Base-by-base conservation (phyloP, 2,888 invertebrate genomes). In the Dryocosmus kuriphilus region DNA sequence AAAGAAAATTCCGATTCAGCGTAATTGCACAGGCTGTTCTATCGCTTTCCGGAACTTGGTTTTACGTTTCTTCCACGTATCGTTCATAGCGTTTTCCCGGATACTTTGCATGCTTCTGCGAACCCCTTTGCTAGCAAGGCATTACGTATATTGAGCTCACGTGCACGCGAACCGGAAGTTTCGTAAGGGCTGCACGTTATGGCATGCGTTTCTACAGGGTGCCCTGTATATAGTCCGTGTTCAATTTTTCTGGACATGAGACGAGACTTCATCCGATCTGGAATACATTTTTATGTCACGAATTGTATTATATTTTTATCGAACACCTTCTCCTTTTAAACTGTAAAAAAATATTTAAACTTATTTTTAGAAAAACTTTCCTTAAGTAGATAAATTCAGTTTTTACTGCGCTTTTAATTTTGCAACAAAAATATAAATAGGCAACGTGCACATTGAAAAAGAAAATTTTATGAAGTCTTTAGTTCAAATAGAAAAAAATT, bases 101-200 rank as follows among this genome's bases (percentile, higher is more conserved):
- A 84, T 84, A 84, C 83, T 87, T 86, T 84, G 82, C 86, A 85
- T 82, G 85, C 80, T 87, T 87, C 84, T 78, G 77, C 80, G 85
- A 87, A 87, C 81, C 80, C 73, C 65, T 76, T 80, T 67, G 74
- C 78, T 51, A 71, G 77, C 60, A 51, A 77, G 78, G 74, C 79
- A 80, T 84, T 83, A 80, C 82, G 76, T 83, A 78, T 79, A 75
- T 82, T 79, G 80, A 80, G 78, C 80, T 74, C 76, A 55, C 74
- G 77, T 51, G 81, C 86, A 85, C 84, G 86, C 84, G 79, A 87
- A 76, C 81, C 81, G 83, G 82, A 87, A 83, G 82, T 86, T 87
- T 85, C 81, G 80, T 82, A 85, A 84, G 74, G 77, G 71, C 24
- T 65, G 55, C 65, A 76, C 55, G 63, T 65, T 76, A 55, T 62